Evolutionary conservation across 2,888 invertebrate species (phyloP).

Genomic region (Lycaena phlaeas): DNA sequence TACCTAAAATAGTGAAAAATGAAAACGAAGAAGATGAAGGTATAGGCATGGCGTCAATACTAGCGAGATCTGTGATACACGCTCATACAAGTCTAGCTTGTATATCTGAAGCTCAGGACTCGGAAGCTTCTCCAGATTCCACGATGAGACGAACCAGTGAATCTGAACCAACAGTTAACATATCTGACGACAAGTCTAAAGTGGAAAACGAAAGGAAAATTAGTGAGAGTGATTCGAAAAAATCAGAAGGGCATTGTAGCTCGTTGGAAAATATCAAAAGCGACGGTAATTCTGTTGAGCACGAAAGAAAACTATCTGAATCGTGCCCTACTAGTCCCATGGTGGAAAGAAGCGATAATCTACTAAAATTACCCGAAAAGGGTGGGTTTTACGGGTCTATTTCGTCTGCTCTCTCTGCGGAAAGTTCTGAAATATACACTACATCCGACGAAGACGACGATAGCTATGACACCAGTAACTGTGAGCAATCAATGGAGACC

Average conservation of each 20-base stretch:
- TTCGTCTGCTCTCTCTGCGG: slow-evolving; percentile 55
- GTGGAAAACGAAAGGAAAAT: slow-evolving; percentile 17
- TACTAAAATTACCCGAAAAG: slow-evolving; percentile 49
- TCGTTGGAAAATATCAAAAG: slow-evolving; percentile 51
- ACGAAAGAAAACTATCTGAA: slow-evolving; percentile 47
- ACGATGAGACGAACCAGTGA: slow-evolving; percentile 53
- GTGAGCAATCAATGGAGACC: slow-evolving; percentile 62
- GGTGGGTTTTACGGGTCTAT: slow-evolving; percentile 51
- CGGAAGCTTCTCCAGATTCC: slow-evolving; percentile 52
- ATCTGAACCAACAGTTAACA: slow-evolving; percentile 46
- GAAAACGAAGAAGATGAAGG: slow-evolving; percentile 58
- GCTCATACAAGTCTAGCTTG: slow-evolving; percentile 73
- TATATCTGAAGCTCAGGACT: slow-evolving; percentile 71
- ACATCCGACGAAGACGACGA: slow-evolving; percentile 62
- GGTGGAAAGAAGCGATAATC: slow-evolving; percentile 43
- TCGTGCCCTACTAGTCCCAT: slow-evolving; percentile 61
- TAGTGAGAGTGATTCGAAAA: slow-evolving; percentile 15
- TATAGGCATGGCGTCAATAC: slow-evolving; percentile 76
- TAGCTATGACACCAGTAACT: slow-evolving; percentile 59
- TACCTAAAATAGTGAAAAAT: slow-evolving; percentile 46
- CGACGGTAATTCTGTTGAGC: slow-evolving; percentile 22
- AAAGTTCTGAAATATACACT: slow-evolving; percentile 58
- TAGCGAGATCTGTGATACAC: slow-evolving; percentile 77
- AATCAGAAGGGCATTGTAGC: slow-evolving; percentile 47
- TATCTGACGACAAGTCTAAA: slow-evolving; percentile 34